Evolutionary conservation across 2,113 vertebrate genomes (phyloP), one percentile per base, ranked within the genome.

Genomic region (Chrysochloris asiatica): DNA sequence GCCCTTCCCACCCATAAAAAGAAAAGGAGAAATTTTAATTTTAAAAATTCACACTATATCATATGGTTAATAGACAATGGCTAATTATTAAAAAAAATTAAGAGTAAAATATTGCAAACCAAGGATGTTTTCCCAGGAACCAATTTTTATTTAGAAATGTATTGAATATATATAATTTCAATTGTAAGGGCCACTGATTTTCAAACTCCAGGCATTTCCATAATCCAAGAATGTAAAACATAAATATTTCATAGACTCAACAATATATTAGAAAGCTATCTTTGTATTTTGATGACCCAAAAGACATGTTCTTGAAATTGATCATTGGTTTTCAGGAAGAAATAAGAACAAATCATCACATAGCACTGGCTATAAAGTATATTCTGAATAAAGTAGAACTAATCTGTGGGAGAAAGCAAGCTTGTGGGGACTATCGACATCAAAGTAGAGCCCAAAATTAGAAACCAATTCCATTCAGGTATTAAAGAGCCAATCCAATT

Each of bases 121-220:
- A 72, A 75, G 3, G 71, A 77, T 87, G 8, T 8, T 67, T 87
- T 84, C 17, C 43, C n/a, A 30, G 8, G 33, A 63, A 83, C 22
- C 2, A 59, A 17, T 80, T 88, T 82, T 80, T 75, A 69, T 48
- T 26, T 63, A 26, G 10, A 93, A 83, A 80, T 22, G 61, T 83
- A 33, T 88, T 28, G n/a, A n/a, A 6, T 36, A 80, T 69, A 36
- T 45, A 26, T 82, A 79, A 92, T 92, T 72, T 85, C 54, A 86
- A 79, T 4, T 83, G 3, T 16, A 80, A 56, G 3, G 0, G 54
- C 48, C 4, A 78, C 10, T 82, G 61, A 78, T 69, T 86, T 95
- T 75, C 38, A 89, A n/a, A 81, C 52, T 61, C 24, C 8, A 69
- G 61, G 30, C 59, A 82, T 2, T 76, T 61, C 63, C 26, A 86